Evolutionary conservation across 1,140 invertebrate species (phyloP), one percentile per base, ranked within the genome.

Genomic region (Daktulosphaira vitifoliae): DNA sequence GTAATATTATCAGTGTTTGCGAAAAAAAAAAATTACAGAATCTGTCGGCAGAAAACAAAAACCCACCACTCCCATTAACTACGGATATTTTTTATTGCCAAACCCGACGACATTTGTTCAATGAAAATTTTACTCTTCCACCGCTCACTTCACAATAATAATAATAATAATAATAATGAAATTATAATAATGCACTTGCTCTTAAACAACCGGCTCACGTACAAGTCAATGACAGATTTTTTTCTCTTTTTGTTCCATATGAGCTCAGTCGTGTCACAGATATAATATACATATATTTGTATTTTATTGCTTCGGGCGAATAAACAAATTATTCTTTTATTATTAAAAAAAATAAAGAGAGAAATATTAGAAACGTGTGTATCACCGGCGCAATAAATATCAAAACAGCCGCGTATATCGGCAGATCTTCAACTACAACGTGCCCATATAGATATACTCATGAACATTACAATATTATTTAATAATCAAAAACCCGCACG

Each of bases 241-340:
- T 62, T 46, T 56, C 22, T 44, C 25, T 56, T 48, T 62, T 39
- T 62, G 29, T 62, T 26, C 16, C 13, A 38, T 25, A 38, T 53
- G 51, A 38, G n/a, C 11, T 33, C 11, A 6, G 11, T 11, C 29
- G 29, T 53, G 23, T 53, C 33, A 9, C 29, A 11, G 37, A 46
- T 59, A 33, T 56, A 25, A 42, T 56, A 53, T 42, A 56, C 16
- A 56, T 62, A 62, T 62, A 62, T 62, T 62, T 62, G 46, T 62
- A 62, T 62, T 62, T 62, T 62, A 62, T 62, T 62, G 56, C 56
- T 33, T 62, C 56, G 20, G 25, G 46, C 42, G 56, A 56, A 48
- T 62, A 62, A 62, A 62, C 56, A 62, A 62, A 62, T 62, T 62
- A 62, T 48, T 62, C 25, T 62, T 62, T 48, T 62, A 62, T 62